A percentile compares a stretch with the other conserved stretches of the same genome.
Conservation (phyloP, 2,888 invertebrate species). For the Rugalucina vietnamica region DNA sequence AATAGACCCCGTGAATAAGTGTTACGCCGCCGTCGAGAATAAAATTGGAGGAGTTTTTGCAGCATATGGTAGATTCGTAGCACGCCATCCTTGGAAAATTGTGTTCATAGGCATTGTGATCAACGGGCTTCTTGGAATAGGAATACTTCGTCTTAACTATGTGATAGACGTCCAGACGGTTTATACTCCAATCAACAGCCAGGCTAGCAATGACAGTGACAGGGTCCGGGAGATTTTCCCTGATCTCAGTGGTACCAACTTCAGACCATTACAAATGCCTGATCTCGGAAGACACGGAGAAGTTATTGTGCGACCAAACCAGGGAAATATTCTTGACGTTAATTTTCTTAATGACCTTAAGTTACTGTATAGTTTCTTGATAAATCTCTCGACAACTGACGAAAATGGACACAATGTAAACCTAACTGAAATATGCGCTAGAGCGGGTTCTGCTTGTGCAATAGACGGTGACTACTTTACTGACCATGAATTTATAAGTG, state of each 20-base stretch:
- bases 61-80: not conserved
- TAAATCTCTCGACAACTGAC: slow-evolving; percentile 17
- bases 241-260: slow-evolving; percentile 48
- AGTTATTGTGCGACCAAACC: slow-evolving; percentile 42
- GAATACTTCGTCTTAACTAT: slow-evolving; percentile 8
- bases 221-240: slow-evolving; percentile 52
- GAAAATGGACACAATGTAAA: slow-evolving; percentile 2
- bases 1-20: no score
- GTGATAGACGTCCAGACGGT: slow-evolving; percentile 33
- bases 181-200: slow-evolving; percentile 56
- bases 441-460: not conserved
- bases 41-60: not conserved
- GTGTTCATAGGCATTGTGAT: not conserved
- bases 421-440: slow-evolving; percentile 32
- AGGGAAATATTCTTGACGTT: slow-evolving; percentile 43
- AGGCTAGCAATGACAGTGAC: slow-evolving; percentile 60
- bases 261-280: slow-evolving; percentile 26
- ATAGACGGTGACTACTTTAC: slow-evolving; percentile 21
- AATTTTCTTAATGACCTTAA: slow-evolving; percentile 42
- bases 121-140: not conserved
- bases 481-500: slow-evolving; percentile 29
- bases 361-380: slow-evolving; percentile 31
- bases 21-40: not conserved
- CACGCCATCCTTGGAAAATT: not conserved
- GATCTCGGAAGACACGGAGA: slow-evolving; percentile 33